Percentiles rank a stretch among this genome's conserved stretches.
Conservation (phyloP, 2,797 vertebrate species). For the Fistularia commersonii region DNA sequence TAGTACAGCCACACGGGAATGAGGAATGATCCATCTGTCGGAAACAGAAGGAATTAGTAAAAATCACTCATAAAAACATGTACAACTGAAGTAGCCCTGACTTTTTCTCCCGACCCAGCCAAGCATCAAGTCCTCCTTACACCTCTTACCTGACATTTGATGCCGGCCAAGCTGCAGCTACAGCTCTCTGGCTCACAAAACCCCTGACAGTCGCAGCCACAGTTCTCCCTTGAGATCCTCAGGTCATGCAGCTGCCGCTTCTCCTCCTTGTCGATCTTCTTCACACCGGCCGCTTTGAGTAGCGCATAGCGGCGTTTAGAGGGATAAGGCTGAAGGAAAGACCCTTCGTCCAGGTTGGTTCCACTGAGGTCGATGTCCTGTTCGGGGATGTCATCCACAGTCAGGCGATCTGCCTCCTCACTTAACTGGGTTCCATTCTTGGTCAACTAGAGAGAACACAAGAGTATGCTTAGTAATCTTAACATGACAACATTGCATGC, state of each 20-base stretch:
- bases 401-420: conserved; percentile 82
- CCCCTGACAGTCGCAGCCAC: conserved; percentile 89
- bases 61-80: conserved; percentile 1
- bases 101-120: not conserved
- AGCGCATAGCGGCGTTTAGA: conserved; percentile 84
- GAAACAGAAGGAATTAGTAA: conserved; percentile 6
- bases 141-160: conserved; percentile 91
- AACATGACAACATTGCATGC: not conserved
- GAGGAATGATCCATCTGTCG: conserved; percentile 93
- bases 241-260: conserved; percentile 89
- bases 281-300: conserved; percentile 87
- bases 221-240: conserved; percentile 89
- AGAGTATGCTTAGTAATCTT: not conserved
- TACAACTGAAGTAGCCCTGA: conserved; percentile 1
- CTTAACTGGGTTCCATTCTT: conserved; percentile 81
- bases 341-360: conserved; percentile 80
- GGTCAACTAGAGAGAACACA: conserved; percentile 75
- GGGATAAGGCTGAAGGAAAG: conserved; percentile 88
- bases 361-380: conserved; percentile 80
- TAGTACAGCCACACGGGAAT: conserved; percentile 95
- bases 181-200: conserved; percentile 96
- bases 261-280: conserved; percentile 94
- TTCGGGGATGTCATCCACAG: conserved; percentile 84
- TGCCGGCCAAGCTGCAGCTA: conserved; percentile 91
- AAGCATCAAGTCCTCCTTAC: not conserved